A percentile compares a stretch with the other conserved stretches of the same genome.
These are phyloP conservation scores for Pardosa pseudoannulata DNA, from an alignment of 2,888 invertebrate species.

Conservation along the genomic window DNA sequence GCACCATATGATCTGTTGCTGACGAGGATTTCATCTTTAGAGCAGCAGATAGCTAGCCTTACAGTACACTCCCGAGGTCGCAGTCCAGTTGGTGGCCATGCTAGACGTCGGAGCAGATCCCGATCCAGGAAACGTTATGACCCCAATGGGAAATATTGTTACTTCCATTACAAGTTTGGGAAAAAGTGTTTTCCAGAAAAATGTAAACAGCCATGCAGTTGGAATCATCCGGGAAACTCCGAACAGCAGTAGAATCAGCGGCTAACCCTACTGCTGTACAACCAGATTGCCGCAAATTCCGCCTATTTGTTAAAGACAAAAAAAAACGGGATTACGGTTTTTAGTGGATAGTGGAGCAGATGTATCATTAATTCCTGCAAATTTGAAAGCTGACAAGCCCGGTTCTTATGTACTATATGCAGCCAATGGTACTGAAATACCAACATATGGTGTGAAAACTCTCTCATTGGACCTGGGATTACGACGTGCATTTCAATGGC, in stretches of 20 bases:
- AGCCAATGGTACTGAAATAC: conserved; percentile 31
- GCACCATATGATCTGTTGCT: background rate
- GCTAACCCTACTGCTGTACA: background rate
- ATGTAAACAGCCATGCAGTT: background rate
- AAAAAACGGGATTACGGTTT: conserved; percentile 19
- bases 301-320: background rate
- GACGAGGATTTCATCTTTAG: background rate
- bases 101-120: background rate
- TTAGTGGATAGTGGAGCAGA: conserved; percentile 46
- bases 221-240: background rate
- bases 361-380: conserved; percentile 33
- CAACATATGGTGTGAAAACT: conserved; percentile 32
- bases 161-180: background rate
- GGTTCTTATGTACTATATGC: conserved; percentile 7
- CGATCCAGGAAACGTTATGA: background rate
- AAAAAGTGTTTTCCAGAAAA: background rate
- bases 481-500: conserved; percentile 21
- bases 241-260: conserved; percentile 8
- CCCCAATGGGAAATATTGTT: background rate
- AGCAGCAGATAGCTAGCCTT: background rate
- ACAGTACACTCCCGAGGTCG: background rate
- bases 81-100: background rate
- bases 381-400: too few relatives aligned
- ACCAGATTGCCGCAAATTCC: conserved; percentile 11
- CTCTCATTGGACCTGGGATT: conserved; percentile 42